These are phyloP conservation scores for Rhinolophus ferrumequinum DNA, from an alignment of 2,113 vertebrate genomes.

Conservation along the genomic window DNA sequence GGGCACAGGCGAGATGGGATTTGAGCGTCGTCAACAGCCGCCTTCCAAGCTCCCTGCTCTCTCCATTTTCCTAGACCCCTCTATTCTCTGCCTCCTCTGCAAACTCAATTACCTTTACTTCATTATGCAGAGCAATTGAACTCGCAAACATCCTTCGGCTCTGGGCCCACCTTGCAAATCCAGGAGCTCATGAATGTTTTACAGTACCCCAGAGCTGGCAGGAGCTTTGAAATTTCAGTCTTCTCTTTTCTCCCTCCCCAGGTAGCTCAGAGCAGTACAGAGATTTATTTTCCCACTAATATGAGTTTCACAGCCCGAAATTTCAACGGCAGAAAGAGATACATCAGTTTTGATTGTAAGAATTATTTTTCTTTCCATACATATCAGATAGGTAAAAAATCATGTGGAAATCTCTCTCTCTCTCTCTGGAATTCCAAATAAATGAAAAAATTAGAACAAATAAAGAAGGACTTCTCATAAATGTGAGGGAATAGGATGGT, in stretches of 20 bases:
- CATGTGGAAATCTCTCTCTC: background rate
- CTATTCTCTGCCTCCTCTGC: background rate
- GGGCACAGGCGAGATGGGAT: background rate
- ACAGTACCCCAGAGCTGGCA: background rate
- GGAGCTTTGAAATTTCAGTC: slow-evolving; percentile 28
- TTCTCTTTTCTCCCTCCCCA: background rate
- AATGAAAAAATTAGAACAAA: background rate
- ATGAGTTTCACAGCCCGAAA: background rate
- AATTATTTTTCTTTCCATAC: background rate
- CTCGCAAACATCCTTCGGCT: slow-evolving; percentile 50
- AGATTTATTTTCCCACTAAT: background rate
- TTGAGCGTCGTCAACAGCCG: background rate
- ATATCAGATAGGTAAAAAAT: background rate
- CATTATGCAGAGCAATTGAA: slow-evolving; percentile 55
- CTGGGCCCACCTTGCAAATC: slow-evolving; percentile 33
- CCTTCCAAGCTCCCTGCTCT: background rate
- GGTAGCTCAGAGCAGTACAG: background rate
- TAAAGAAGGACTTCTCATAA: background rate
- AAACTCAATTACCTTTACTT: slow-evolving; percentile 54
- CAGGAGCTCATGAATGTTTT: slow-evolving; percentile 43
- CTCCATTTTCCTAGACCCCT: background rate
- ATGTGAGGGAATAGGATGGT: background rate
- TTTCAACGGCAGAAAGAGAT: background rate
- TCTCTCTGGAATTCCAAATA: background rate
- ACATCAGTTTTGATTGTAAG: background rate